A percentile compares a stretch with the other conserved stretches of the same genome.
phyloP scores from a whole-genome alignment of 2,888 invertebrate species.

The Andrena marginata region DNA sequence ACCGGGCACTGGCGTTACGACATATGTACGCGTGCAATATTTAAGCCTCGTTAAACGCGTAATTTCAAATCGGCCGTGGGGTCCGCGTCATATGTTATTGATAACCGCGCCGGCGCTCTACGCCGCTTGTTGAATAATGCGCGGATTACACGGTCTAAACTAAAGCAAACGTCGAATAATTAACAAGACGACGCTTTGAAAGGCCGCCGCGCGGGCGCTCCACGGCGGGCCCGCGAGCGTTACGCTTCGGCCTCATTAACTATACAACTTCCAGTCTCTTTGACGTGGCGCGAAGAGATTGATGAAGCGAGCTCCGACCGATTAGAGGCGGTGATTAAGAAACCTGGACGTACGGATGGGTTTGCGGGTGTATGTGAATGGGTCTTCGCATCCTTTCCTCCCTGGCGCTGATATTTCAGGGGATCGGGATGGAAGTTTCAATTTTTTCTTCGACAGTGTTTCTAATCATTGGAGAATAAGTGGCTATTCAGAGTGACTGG shows the following conservation, averaged over 20 bases:
- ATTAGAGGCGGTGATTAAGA: slow-evolving; percentile 55
- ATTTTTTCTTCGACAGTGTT: too few relatives aligned
- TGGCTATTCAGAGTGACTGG: too few relatives aligned
- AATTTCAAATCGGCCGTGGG: slow-evolving; percentile 58
- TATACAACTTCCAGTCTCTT: slow-evolving; percentile 57
- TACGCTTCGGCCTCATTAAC: slow-evolving; percentile 56
- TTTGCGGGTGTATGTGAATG: neutral
- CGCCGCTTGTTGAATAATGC: slow-evolving; percentile 50
- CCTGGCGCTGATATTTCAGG: neutral
- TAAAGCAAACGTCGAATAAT: slow-evolving; percentile 62
- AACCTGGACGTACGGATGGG: slow-evolving; percentile 1
- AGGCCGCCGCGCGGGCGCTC: slow-evolving; percentile 23
- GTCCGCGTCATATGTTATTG: slow-evolving; percentile 59
- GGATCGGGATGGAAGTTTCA: neutral
- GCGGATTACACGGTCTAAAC: slow-evolving; percentile 58
- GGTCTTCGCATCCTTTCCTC: neutral
- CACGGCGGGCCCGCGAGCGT: slow-evolving; percentile 44
- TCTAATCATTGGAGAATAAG: too few relatives aligned
- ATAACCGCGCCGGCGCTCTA: slow-evolving; percentile 43
- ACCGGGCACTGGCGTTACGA: slow-evolving; percentile 27
- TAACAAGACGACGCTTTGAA: slow-evolving; percentile 59
- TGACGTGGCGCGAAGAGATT: slow-evolving; percentile 56
- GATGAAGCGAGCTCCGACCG: slow-evolving; percentile 44
- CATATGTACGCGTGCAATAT: slow-evolving; percentile 44
- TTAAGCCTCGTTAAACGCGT: slow-evolving; percentile 61